phyloP scores from a whole-genome alignment of 2,113 vertebrate species.

The Forbesichthys papilliferus region DNA sequence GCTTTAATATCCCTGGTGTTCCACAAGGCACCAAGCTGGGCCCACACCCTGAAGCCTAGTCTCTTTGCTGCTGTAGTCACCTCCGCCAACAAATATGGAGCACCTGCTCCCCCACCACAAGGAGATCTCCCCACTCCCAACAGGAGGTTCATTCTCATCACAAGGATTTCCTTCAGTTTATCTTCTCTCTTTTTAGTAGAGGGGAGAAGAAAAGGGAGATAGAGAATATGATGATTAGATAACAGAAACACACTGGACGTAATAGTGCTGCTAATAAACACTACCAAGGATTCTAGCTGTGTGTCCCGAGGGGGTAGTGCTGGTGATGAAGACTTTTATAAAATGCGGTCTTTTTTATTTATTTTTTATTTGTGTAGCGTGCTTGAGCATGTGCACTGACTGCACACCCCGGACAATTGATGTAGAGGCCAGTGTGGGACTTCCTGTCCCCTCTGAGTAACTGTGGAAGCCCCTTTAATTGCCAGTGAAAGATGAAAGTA shows the following conservation, averaged over 20 bases:
- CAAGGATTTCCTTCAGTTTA: constrained; percentile 60
- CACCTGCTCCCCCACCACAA: constrained; percentile 28
- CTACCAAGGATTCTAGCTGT: constrained; percentile 65
- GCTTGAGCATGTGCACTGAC: not conserved
- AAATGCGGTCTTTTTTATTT: constrained; percentile 18
- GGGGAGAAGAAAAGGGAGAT: not conserved
- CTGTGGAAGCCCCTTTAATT: constrained; percentile 51
- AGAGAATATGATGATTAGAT: constrained; percentile 71
- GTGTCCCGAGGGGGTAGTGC: constrained; percentile 46
- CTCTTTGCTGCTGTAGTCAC: not conserved
- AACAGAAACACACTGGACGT: constrained; percentile 57
- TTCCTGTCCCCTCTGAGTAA: constrained; percentile 30
- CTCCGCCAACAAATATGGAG: not conserved
- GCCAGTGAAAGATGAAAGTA: constrained; percentile 42
- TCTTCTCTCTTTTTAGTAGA: constrained; percentile 26
- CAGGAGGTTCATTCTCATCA: constrained; percentile 47
- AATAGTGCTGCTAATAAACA: constrained; percentile 64
- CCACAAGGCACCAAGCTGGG: constrained; percentile 6
- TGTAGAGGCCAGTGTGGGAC: constrained; percentile 55
- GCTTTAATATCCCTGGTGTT: constrained; percentile 3
- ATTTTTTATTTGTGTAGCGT: no score
- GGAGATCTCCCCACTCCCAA: constrained; percentile 1
- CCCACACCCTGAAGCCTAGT: not conserved
- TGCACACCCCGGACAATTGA: constrained; percentile 23
- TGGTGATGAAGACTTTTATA: constrained; percentile 31